phyloP scores from a whole-genome alignment of 2,113 vertebrate species.

The Indri indri region DNA sequence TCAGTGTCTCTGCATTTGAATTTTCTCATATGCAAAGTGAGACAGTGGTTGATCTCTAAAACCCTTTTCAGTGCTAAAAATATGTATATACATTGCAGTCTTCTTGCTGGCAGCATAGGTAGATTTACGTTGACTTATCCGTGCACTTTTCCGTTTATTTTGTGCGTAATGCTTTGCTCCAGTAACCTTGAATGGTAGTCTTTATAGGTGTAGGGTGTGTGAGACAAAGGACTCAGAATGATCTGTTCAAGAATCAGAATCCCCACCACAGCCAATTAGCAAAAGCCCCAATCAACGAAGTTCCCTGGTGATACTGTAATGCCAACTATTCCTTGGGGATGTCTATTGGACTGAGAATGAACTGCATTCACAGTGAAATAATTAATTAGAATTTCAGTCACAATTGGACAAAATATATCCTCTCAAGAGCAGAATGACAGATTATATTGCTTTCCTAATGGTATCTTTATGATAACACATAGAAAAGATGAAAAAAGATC shows the following conservation, averaged over 20 bases:
- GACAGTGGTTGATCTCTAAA: background rate
- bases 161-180: background rate
- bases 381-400: conserved; percentile 22
- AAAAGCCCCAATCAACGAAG: background rate
- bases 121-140: background rate
- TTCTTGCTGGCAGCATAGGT: background rate
- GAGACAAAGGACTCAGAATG: background rate
- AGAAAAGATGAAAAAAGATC: background rate
- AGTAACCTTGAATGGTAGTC: background rate
- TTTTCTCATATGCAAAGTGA: conserved; percentile 27
- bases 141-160: background rate
- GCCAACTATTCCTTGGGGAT: background rate
- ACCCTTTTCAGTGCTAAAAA: background rate
- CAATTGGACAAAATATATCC: background rate
- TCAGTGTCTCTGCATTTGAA: background rate
- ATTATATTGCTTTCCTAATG: background rate
- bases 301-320: background rate
- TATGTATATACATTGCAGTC: background rate
- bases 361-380: background rate
- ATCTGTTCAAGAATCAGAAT: background rate
- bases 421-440: background rate
- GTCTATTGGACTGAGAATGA: background rate
- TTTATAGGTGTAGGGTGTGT: background rate
- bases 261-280: background rate
- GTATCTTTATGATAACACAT: background rate